These are phyloP conservation scores for Asbolus verrucosus DNA, from an alignment of 1,140 invertebrate genomes.

Conservation along the genomic window DNA sequence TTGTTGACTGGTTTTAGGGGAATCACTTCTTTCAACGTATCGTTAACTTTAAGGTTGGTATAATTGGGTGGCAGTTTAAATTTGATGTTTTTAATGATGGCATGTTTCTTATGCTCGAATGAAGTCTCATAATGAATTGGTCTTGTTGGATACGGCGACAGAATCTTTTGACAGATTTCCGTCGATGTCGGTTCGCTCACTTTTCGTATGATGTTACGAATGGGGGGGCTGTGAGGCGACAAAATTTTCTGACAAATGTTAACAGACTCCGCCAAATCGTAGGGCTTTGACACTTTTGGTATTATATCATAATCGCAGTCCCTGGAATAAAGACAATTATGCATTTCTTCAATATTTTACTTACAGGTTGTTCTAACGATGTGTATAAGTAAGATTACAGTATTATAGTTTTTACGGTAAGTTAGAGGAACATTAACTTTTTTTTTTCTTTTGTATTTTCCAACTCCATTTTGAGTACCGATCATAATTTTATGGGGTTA, in stretches of 20 bases:
- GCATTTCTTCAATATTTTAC: no score
- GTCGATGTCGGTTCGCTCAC: slow-evolving; percentile 44
- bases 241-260: slow-evolving; percentile 58
- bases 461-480: no score
- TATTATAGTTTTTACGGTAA: no score
- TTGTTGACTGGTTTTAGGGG: slow-evolving; percentile 19
- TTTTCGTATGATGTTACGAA: slow-evolving; percentile 47
- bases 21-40: slow-evolving; percentile 41
- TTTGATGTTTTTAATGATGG: slow-evolving; percentile 64
- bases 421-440: no score
- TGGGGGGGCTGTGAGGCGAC: slow-evolving; percentile 38
- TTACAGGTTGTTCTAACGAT: no score
- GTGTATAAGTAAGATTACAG: no score
- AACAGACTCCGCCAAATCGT: slow-evolving; percentile 55
- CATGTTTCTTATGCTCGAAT: slow-evolving; percentile 59
- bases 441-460: no score
- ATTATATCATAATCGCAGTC: slow-evolving; percentile 52
- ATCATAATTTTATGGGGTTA: no score
- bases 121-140: slow-evolving; percentile 62
- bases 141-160: slow-evolving; percentile 40
- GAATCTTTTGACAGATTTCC: slow-evolving; percentile 58
- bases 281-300: slow-evolving; percentile 52
- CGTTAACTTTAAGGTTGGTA: slow-evolving; percentile 51
- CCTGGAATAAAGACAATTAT: no score
- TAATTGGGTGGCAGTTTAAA: slow-evolving; percentile 63